phyloP scores from a whole-genome alignment of 2,113 vertebrate genomes.

The Eretmochelys imbricata region DNA sequence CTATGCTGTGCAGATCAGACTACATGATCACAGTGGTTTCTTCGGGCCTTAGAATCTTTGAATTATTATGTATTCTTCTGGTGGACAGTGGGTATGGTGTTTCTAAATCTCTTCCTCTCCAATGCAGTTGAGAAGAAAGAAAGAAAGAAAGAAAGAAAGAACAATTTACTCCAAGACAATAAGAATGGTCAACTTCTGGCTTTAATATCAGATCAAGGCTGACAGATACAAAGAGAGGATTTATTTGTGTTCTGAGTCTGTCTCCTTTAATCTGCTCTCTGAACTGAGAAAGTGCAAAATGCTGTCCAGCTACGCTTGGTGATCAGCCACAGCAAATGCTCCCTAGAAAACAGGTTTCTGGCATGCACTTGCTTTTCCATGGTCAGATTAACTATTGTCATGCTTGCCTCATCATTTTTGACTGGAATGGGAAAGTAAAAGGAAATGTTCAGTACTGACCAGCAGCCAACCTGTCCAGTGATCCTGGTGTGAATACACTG shows the following conservation, averaged over 20 bases:
- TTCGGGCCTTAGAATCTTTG: not conserved
- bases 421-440: not conserved
- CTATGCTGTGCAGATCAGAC: not conserved
- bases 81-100: not conserved
- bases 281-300: not conserved
- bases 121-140: not conserved
- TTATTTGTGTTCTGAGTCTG: not conserved
- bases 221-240: not conserved
- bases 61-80: not conserved
- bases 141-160: not conserved
- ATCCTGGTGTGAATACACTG: not conserved
- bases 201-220: not conserved
- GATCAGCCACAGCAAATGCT: not conserved
- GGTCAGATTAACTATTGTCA: not conserved
- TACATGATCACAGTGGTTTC: not conserved
- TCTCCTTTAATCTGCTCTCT: not conserved
- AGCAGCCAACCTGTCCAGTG: not conserved
- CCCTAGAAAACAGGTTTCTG: not conserved
- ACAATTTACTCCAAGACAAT: not conserved
- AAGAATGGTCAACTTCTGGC: not conserved
- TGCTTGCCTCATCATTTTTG: not conserved
- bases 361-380: not conserved
- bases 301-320: not conserved
- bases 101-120: not conserved
- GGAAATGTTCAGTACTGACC: not conserved